Conservation (phyloP, 2,113 vertebrate genomes). For the Neodon shergylaensis region DNA sequence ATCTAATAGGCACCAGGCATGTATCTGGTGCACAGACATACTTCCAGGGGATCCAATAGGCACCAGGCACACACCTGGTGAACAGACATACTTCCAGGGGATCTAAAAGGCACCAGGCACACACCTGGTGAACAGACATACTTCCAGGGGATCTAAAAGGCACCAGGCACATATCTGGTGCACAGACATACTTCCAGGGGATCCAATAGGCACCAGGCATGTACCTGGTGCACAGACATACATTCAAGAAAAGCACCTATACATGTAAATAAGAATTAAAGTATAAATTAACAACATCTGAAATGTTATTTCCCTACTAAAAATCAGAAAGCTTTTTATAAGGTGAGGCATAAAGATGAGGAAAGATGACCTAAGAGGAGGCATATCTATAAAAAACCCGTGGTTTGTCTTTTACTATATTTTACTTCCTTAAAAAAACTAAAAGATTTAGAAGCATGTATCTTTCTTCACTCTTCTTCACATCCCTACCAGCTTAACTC, state of each 20-base stretch:
- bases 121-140: too few relatives aligned
- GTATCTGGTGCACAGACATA: too few relatives aligned
- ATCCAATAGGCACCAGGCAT: neutral
- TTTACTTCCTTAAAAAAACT: neutral
- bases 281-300: neutral
- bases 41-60: neutral
- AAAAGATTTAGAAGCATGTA: neutral
- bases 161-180: neutral
- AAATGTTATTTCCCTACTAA: constrained; percentile 47
- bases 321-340: constrained; percentile 11
- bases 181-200: neutral
- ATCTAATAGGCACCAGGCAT: too few relatives aligned
- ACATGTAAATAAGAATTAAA: neutral
- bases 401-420: constrained; percentile 21
- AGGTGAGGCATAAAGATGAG: neutral
- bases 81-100: too few relatives aligned
- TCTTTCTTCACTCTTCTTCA: neutral
- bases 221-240: neutral
- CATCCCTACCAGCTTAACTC: neutral
- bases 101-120: too few relatives aligned
- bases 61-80: too few relatives aligned
- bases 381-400: neutral
- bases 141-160: neutral
- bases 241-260: neutral
- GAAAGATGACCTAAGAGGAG: constrained; percentile 9